phyloP scores from a whole-genome alignment of 1,140 invertebrate genomes.

The Drosophila burlai region DNA sequence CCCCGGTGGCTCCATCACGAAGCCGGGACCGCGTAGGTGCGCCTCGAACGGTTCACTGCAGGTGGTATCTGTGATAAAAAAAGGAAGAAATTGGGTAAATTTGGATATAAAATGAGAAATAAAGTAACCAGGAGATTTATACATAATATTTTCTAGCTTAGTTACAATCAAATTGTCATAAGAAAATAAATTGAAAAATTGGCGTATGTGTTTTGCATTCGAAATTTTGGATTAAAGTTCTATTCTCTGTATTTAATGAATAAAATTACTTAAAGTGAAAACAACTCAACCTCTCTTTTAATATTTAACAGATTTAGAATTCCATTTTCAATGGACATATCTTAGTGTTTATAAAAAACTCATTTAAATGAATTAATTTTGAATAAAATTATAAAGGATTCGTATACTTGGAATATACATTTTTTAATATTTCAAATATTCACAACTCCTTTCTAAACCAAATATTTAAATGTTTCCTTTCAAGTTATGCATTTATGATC shows the following conservation, averaged over 20 bases:
- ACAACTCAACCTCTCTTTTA: too few relatives aligned
- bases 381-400: too few relatives aligned
- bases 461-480: neutral
- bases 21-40: slow-evolving; percentile 89
- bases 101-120: neutral
- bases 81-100: neutral
- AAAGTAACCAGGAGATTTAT: neutral
- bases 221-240: too few relatives aligned
- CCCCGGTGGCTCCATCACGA: slow-evolving; percentile 91
- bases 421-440: neutral
- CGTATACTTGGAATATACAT: too few relatives aligned
- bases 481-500: slow-evolving; percentile 11
- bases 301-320: too few relatives aligned
- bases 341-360: too few relatives aligned
- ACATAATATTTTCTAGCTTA: neutral
- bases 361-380: too few relatives aligned
- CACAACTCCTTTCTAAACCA: neutral
- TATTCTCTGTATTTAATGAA: too few relatives aligned
- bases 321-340: too few relatives aligned
- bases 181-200: too few relatives aligned
- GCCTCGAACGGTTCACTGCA: slow-evolving; percentile 80
- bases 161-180: neutral
- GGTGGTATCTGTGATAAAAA: slow-evolving; percentile 61
- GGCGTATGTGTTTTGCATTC: too few relatives aligned
- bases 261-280: too few relatives aligned